Percentiles rank a stretch among this genome's conserved stretches.
Conservation (phyloP, 2,113 vertebrate species). For the Numida meleagris region DNA sequence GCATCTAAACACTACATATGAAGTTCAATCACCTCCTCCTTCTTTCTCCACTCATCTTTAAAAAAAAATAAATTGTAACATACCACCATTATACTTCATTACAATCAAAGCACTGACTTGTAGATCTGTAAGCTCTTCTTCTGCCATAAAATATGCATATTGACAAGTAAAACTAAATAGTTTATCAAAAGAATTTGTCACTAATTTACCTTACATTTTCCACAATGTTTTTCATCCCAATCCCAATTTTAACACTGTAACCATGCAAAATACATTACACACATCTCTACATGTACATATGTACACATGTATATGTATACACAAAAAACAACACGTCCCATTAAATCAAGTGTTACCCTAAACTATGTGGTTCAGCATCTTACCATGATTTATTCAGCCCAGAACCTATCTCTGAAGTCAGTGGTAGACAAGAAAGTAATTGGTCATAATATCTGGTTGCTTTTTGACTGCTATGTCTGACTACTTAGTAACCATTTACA, state of each 20-base stretch:
- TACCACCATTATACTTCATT: not conserved
- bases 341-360: not conserved
- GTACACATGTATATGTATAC: not conserved
- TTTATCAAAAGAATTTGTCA: not conserved
- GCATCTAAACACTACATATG: not conserved
- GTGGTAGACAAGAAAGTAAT: not conserved
- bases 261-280: not conserved
- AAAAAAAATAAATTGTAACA: not conserved
- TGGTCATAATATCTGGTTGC: not conserved
- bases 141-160: not conserved
- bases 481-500: not conserved
- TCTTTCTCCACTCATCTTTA: not conserved
- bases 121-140: not conserved
- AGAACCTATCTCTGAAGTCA: not conserved
- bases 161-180: not conserved
- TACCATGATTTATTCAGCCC: not conserved
- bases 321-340: not conserved
- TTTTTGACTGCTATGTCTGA: not conserved
- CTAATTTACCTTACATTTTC: not conserved
- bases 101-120: not conserved
- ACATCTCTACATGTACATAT: not conserved
- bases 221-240: not conserved
- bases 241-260: not conserved
- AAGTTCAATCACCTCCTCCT: not conserved
- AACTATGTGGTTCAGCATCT: not conserved